Evolutionary conservation across 2,113 vertebrate species (phyloP), one percentile per base, ranked within the genome.

Genomic region (Collichthys lucidus): DNA sequence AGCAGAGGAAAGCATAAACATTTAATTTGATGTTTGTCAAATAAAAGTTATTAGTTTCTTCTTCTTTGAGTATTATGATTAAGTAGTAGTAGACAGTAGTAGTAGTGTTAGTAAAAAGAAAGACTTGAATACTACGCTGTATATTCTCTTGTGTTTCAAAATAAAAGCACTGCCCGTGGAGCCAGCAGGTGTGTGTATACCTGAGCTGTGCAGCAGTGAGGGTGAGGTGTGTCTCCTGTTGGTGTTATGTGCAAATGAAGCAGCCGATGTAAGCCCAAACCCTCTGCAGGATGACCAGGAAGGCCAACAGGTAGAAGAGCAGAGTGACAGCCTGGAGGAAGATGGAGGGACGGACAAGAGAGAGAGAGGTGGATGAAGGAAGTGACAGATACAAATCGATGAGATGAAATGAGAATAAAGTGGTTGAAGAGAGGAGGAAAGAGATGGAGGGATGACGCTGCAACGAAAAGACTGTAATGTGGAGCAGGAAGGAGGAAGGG

Each of bases 281-380:
- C 72, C 89, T 89, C 84, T 93, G 92, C 62, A 94, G 90, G 86
- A 94, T 79, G 79, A 92, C 49, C 85, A 94, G 80, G 80, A 93
- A 80, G 79, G 84, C 91, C 76, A 94, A 6, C 79, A 94, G 79
- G 86, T 93, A 94, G 89, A 92, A 90, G 82, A 93, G 14, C 52
- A 94, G 67, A 9, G 74, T 87, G 72, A 92, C 80, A 50, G 84
- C 89, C 93, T 94, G 85, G 11, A 72, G 60, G 15, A 0, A 35
- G 52, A 47, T 10, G 62, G 63, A 40, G 53, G 63, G 46, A 31
- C 5, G 71, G 55, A 20, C 31, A 2, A 52, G 5, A 65, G 66
- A 52, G 5, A 65, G 66, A 44, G 26, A 35, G 52, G 79, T 0
- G 6, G 52, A 26, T 2, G 50, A 7, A n/a, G 44, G 29, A 42